phyloP scores from a whole-genome alignment of 2,888 invertebrate genomes.

The Papilio elwesi region DNA sequence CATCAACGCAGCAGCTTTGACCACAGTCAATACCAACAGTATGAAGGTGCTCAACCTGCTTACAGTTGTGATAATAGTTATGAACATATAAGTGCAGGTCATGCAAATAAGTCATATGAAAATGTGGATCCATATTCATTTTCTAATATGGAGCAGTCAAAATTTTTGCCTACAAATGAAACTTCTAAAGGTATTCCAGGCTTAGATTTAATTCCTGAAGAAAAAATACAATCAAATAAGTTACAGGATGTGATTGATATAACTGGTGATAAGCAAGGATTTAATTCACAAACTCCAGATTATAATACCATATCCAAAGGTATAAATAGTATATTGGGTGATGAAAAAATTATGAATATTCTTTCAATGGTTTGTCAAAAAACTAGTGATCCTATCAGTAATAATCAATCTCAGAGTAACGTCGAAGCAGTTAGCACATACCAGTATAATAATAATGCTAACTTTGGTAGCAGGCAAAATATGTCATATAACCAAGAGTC shows the following conservation, averaged over 20 bases:
- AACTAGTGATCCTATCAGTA: slow-evolving; percentile 16
- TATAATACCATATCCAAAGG: slow-evolving; percentile 86
- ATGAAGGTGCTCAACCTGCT: slow-evolving; percentile 48
- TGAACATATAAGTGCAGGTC: slow-evolving; percentile 56
- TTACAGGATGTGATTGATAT: slow-evolving; percentile 66
- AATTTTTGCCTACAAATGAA: slow-evolving; percentile 63
- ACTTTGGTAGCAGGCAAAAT: slow-evolving; percentile 55
- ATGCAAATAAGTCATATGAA: slow-evolving; percentile 62
- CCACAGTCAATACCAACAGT: slow-evolving; percentile 51
- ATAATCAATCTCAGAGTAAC: slow-evolving; percentile 19
- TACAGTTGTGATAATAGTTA: slow-evolving; percentile 53
- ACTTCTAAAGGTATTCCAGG: slow-evolving; percentile 87
- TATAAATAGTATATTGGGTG: slow-evolving; percentile 85
- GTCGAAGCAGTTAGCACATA: background rate
- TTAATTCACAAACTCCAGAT: slow-evolving; percentile 64
- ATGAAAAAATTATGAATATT: slow-evolving; percentile 86
- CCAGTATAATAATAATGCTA: slow-evolving; percentile 48
- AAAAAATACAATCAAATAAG: slow-evolving; percentile 47
- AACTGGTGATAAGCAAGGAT: slow-evolving; percentile 49
- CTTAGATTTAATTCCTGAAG: slow-evolving; percentile 86
- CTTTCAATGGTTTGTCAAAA: slow-evolving; percentile 74
- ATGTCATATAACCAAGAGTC: slow-evolving; percentile 43
- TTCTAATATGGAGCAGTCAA: slow-evolving; percentile 52
- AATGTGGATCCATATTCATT: slow-evolving; percentile 48
- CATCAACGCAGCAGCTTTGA: slow-evolving; percentile 47